Conservation (phyloP, 2,888 invertebrate species). For the Crocallis elinguaria region DNA sequence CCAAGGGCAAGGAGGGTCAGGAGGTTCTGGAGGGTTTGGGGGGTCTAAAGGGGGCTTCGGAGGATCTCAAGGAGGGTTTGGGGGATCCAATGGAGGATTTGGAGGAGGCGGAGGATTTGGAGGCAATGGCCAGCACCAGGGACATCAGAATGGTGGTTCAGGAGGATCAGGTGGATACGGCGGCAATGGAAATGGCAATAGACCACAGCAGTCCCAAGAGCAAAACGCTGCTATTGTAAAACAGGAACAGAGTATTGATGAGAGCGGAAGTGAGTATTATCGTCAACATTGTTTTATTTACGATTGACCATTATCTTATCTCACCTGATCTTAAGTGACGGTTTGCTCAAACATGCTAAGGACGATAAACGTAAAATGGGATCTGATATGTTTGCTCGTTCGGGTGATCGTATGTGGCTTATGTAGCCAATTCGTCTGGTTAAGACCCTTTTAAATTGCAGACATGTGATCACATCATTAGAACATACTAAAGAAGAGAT, state of each 20-base stretch:
- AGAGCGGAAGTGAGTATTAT: conserved; percentile 60
- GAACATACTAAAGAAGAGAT: too few species aligned
- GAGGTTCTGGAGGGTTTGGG: conserved; percentile 10
- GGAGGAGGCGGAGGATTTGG: conserved; percentile 15
- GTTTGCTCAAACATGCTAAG: background rate
- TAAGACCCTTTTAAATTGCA: too few species aligned
- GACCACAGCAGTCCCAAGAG: conserved; percentile 39
- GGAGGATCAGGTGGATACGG: conserved; percentile 19
- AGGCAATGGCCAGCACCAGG: background rate
- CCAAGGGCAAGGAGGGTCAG: conserved; percentile 42
- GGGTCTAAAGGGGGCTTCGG: conserved; percentile 9
- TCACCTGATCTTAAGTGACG: background rate
- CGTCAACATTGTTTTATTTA: background rate
- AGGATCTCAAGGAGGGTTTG: conserved; percentile 11
- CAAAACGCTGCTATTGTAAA: conserved; percentile 64
- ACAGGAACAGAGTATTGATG: conserved; percentile 60
- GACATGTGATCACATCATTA: too few species aligned
- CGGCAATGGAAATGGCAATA: conserved; percentile 47
- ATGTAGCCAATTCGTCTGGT: too few species aligned
- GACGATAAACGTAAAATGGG: too few species aligned
- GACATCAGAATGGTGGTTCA: conserved; percentile 7
- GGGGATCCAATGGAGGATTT: conserved; percentile 22
- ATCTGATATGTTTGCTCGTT: too few species aligned
- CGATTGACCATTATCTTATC: background rate
- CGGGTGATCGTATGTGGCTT: too few species aligned